These are phyloP conservation scores for Poeciliopsis turneri DNA, from an alignment of 2,797 vertebrate genomes.

Conservation along the genomic window DNA sequence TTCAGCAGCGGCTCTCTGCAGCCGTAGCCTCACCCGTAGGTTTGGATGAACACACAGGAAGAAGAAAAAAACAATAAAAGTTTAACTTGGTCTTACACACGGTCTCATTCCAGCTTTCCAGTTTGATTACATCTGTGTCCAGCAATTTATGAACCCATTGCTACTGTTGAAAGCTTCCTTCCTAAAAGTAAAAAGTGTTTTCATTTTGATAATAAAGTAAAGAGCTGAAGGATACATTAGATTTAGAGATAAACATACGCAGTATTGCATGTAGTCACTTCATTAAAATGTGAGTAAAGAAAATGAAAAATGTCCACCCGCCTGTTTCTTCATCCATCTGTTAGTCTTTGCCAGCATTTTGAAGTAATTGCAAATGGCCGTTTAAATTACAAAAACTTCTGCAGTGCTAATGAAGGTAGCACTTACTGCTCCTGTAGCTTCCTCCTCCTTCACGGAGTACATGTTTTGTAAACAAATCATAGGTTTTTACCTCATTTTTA, in stretches of 20 bases:
- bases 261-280: not conserved
- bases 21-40: not conserved
- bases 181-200: not conserved
- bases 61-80: not conserved
- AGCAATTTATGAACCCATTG: not conserved
- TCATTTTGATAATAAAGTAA: not conserved
- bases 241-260: not conserved
- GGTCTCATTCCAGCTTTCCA: not conserved
- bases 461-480: not conserved
- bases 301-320: not conserved
- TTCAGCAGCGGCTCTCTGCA: conserved; percentile 36
- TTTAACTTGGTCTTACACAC: not conserved
- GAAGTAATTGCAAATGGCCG: not conserved
- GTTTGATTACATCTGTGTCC: not conserved
- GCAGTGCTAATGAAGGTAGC: not conserved
- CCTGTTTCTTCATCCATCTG: not conserved
- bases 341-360: not conserved
- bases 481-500: not conserved
- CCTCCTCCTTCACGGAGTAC: not conserved
- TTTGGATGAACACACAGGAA: conserved; percentile 4
- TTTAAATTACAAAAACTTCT: not conserved
- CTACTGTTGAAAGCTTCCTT: not conserved
- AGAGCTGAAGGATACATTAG: not conserved
- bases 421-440: not conserved
- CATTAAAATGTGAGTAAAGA: not conserved